These are phyloP conservation scores for Echiichthys vipera DNA, from an alignment of 2,797 vertebrate species.

Conservation along the genomic window DNA sequence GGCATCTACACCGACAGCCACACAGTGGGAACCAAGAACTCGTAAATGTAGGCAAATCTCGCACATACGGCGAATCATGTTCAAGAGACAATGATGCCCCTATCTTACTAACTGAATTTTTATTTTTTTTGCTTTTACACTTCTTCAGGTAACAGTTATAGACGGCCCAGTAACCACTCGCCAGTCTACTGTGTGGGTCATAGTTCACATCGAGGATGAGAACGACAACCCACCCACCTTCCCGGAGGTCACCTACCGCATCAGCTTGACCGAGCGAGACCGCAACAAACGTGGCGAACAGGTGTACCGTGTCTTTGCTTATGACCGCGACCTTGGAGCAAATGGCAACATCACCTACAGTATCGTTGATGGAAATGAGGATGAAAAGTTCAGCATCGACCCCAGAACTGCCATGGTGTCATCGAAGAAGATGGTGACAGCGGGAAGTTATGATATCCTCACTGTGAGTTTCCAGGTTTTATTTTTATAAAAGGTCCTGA, in stretches of 20 bases:
- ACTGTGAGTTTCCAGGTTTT: conserved; percentile 83
- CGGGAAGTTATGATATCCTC: conserved; percentile 93
- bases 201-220: conserved; percentile 95
- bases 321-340: conserved; percentile 91
- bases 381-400: conserved; percentile 94
- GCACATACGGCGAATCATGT: background rate
- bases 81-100: background rate
- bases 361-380: conserved; percentile 92
- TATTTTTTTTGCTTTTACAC: background rate
- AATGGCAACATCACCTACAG: conserved; percentile 96
- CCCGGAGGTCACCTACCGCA: conserved; percentile 92
- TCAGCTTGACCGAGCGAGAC: conserved; percentile 91
- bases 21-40: conserved; percentile 32
- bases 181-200: conserved; percentile 91
- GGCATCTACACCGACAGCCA: conserved; percentile 4
- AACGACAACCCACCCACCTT: conserved; percentile 97
- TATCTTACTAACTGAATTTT: background rate
- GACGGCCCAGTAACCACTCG: conserved; percentile 89
- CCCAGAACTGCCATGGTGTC: conserved; percentile 93
- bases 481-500: background rate
- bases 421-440: conserved; percentile 92
- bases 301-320: conserved; percentile 92
- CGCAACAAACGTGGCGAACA: conserved; percentile 88
- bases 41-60: conserved; percentile 7
- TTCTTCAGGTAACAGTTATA: conserved; percentile 89